A percentile compares a stretch with the other conserved stretches of the same genome.
Conservation (phyloP, 1,140 invertebrate species). For the Drosophila orosa region DNA sequence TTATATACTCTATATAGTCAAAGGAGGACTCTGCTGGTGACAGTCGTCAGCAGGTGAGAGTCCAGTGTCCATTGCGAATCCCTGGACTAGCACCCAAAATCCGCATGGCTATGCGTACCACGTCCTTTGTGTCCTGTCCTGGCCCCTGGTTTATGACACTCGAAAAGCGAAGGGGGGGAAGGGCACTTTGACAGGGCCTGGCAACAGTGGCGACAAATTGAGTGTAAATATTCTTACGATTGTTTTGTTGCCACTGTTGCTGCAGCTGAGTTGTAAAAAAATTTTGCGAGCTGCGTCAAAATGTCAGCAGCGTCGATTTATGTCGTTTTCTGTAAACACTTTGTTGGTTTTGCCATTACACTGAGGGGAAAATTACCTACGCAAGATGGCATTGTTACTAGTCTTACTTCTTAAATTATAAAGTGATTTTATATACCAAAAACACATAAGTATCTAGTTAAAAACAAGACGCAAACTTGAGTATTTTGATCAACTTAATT, state of each 20-base stretch:
- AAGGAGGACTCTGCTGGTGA: constrained; percentile 23
- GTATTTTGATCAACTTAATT: neutral
- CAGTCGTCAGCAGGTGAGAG: constrained; percentile 39
- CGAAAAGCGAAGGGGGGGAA: constrained; percentile 20
- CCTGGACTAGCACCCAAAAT: constrained; percentile 18
- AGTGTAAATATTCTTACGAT: constrained; percentile 78
- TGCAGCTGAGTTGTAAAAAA: constrained; percentile 59
- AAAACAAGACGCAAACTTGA: neutral
- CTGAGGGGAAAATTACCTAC: constrained; percentile 2
- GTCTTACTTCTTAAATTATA: neutral
- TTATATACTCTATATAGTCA: constrained; percentile 15
- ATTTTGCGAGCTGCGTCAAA: constrained; percentile 71
- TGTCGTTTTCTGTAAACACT: constrained; percentile 35
- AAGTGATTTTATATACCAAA: no score
- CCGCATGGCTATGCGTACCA: constrained; percentile 34
- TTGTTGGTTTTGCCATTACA: constrained; percentile 31
- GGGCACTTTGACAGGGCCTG: neutral
- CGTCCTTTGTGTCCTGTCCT: constrained; percentile 23
- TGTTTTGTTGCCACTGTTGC: constrained; percentile 47
- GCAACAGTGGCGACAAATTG: constrained; percentile 60
- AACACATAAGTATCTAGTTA: neutral
- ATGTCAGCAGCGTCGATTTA: constrained; percentile 69
- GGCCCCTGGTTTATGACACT: constrained; percentile 57
- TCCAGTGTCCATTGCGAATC: constrained; percentile 3
- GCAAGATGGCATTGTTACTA: neutral